These are phyloP conservation scores for Chrysopilus asiliformis DNA, from an alignment of 2,888 invertebrate genomes.

Conservation along the genomic window DNA sequence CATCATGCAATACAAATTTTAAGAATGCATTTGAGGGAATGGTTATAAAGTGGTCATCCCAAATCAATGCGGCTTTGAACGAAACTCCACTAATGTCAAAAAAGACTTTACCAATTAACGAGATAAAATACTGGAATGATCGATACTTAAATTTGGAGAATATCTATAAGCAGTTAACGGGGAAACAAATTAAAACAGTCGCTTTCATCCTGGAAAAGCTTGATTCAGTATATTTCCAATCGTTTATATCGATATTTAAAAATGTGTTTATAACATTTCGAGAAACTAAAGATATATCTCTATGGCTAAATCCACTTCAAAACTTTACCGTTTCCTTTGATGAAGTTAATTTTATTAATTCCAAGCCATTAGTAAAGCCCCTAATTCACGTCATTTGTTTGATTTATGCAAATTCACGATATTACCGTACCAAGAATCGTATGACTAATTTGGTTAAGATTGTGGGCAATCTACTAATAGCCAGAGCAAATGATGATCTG, in stretches of 20 bases:
- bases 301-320: slow-evolving; percentile 65
- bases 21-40: slow-evolving; percentile 74
- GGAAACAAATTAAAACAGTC: slow-evolving; percentile 68
- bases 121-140: slow-evolving; percentile 70
- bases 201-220: slow-evolving; percentile 63
- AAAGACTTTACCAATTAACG: slow-evolving; percentile 56
- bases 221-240: slow-evolving; percentile 63
- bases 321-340: slow-evolving; percentile 42
- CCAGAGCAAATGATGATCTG: slow-evolving; percentile 57
- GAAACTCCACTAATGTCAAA: slow-evolving; percentile 40
- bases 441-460: slow-evolving; percentile 63
- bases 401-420: slow-evolving; percentile 73
- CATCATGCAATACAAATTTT: slow-evolving; percentile 40
- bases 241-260: slow-evolving; percentile 66
- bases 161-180: slow-evolving; percentile 73
- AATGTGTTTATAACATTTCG: slow-evolving; percentile 60
- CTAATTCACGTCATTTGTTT: slow-evolving; percentile 75
- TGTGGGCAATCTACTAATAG: slow-evolving; percentile 70
- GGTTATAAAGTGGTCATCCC: slow-evolving; percentile 76
- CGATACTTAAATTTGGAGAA: slow-evolving; percentile 71
- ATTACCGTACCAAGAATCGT: slow-evolving; percentile 52
- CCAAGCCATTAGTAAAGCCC: slow-evolving; percentile 45
- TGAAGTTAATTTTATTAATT: slow-evolving; percentile 53
- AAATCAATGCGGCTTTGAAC: slow-evolving; percentile 44
- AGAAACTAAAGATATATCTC: slow-evolving; percentile 73